Evolutionary conservation across 2,113 vertebrate genomes (phyloP).

Genomic region (Vulpes lagopus): DNA sequence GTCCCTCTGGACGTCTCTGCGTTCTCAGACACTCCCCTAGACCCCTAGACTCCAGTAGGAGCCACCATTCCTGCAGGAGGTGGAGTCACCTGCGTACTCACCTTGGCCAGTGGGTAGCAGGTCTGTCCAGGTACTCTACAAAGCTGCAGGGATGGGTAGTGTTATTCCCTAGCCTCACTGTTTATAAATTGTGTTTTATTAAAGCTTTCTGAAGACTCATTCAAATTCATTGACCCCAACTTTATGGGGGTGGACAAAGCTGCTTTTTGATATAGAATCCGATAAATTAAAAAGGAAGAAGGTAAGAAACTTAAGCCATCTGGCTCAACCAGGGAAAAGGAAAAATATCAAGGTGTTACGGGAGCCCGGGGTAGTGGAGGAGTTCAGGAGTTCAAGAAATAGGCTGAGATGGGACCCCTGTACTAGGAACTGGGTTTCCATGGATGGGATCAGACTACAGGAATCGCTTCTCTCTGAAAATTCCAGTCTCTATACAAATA

Average conservation of each 20-base stretch:
- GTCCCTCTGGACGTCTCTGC: background rate
- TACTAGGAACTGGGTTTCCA: background rate
- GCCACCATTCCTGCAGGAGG: too few relatives aligned
- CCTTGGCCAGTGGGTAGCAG: rapidly evolving
- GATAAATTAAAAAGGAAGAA: constrained; percentile 35
- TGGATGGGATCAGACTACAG: background rate
- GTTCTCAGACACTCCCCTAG: background rate
- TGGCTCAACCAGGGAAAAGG: background rate
- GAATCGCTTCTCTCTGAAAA: background rate
- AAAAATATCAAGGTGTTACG: background rate
- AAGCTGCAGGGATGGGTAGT: background rate
- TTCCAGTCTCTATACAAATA: background rate
- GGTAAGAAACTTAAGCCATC: constrained; percentile 31
- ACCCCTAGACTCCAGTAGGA: rapidly evolving
- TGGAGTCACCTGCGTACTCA: too few relatives aligned
- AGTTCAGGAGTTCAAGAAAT: background rate
- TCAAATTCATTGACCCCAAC: constrained; percentile 17
- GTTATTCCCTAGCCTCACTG: background rate
- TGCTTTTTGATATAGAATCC: background rate
- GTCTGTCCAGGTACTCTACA: background rate
- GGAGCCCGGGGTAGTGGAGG: background rate
- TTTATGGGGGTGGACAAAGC: constrained; percentile 3
- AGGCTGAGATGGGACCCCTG: background rate
- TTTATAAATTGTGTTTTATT: background rate
- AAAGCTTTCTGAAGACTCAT: constrained; percentile 40